Percentiles rank a stretch among this genome's conserved stretches.
phyloP scores from a whole-genome alignment of 1,140 invertebrate genomes.

The Anastrepha obliqua region DNA sequence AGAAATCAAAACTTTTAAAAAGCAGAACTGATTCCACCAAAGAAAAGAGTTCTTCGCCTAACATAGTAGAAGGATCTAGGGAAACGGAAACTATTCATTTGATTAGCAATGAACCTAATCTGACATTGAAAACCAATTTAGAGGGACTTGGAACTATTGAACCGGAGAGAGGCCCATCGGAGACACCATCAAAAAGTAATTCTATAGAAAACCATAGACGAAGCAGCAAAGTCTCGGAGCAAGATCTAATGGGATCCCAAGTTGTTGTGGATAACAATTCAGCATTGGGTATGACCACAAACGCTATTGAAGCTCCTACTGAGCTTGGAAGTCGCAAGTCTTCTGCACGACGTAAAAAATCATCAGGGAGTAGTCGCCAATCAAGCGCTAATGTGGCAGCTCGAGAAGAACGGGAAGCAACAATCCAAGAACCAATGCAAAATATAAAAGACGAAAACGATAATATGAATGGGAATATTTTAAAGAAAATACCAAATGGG shows the following conservation, averaged over 20 bases:
- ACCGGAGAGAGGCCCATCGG: neutral
- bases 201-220: neutral
- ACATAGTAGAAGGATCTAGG: neutral
- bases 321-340: slow-evolving; percentile 64
- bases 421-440: neutral
- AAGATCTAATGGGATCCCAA: neutral
- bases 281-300: neutral
- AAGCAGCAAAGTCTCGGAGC: neutral
- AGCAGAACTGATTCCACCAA: slow-evolving; percentile 39
- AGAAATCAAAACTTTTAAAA: slow-evolving; percentile 41
- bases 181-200: neutral
- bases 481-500: neutral
- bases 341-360: slow-evolving; percentile 55
- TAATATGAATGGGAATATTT: neutral
- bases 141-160: neutral
- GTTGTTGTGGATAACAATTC: neutral
- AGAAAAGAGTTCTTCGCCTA: slow-evolving; percentile 26
- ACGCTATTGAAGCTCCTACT: neutral
- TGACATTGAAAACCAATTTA: neutral
- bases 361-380: slow-evolving; percentile 62
- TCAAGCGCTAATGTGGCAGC: slow-evolving; percentile 59
- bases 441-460: neutral
- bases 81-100: neutral
- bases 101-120: neutral
- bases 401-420: neutral